A percentile compares a stretch with the other conserved stretches of the same genome.
Conservation (phyloP, 2,888 invertebrate species). For the Tigriopus californicus region DNA sequence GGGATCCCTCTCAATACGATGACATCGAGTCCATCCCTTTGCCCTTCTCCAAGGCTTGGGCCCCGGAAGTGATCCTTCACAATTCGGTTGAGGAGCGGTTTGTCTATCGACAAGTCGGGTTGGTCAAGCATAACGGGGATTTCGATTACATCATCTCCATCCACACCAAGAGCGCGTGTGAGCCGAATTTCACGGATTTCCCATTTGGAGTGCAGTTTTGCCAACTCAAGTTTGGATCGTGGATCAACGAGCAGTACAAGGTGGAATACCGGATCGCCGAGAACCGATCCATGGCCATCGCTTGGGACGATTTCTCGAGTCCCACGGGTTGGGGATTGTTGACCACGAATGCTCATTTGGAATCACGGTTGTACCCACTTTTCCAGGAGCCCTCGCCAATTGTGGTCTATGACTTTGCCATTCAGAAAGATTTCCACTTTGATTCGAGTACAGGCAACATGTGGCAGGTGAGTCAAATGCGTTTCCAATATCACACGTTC, state of each 20-base stretch:
- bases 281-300: neutral
- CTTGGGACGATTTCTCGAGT: neutral
- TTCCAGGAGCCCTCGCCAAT: neutral
- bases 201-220: slow-evolving; percentile 1
- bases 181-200: neutral
- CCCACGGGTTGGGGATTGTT: neutral
- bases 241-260: slow-evolving; percentile 2
- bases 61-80: slow-evolving; percentile 1
- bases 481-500: no score
- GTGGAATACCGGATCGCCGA: neutral
- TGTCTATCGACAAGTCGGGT: slow-evolving; percentile 5
- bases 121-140: neutral
- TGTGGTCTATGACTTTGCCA: neutral
- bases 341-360: neutral
- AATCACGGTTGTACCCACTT: neutral
- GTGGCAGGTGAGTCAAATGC: neutral
- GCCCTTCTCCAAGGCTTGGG: slow-evolving; percentile 1
- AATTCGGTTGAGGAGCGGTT: neutral
- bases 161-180: neutral
- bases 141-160: neutral
- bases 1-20: slow-evolving; percentile 1
- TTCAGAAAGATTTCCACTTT: neutral
- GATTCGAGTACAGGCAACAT: neutral
- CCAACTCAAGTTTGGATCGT: neutral
- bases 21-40: neutral